These are phyloP conservation scores for Euglossa dilemma DNA, from an alignment of 1,140 invertebrate species.

Conservation along the genomic window DNA sequence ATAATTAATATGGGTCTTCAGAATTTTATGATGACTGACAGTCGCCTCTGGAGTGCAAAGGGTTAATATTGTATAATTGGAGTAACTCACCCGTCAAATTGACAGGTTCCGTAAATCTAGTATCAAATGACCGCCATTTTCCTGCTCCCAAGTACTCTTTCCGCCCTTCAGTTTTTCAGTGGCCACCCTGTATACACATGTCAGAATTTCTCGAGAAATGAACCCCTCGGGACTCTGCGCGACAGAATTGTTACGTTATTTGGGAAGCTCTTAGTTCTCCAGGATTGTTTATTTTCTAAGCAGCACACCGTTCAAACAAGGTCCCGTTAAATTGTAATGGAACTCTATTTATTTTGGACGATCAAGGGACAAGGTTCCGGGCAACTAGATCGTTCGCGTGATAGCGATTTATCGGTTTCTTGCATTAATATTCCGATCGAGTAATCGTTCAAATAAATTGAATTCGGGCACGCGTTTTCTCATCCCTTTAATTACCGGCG, in stretches of 20 bases:
- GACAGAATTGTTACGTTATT: background rate
- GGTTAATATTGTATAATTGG: no score
- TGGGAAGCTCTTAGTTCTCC: background rate
- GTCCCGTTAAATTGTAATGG: background rate
- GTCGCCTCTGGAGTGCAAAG: no score
- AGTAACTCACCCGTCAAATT: no score
- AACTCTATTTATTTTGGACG: background rate
- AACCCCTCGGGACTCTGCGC: background rate
- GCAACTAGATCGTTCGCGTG: background rate
- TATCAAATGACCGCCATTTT: no score
- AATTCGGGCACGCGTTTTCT: background rate
- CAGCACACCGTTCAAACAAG: no score
- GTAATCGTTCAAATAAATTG: background rate
- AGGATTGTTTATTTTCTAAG: background rate
- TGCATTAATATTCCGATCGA: background rate
- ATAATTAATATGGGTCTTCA: no score
- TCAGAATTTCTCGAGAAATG: background rate
- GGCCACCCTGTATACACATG: background rate
- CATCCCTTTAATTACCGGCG: background rate
- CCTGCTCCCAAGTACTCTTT: no score
- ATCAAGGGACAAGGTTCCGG: background rate
- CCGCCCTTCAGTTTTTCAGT: no score
- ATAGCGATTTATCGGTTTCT: background rate
- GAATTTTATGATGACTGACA: no score
- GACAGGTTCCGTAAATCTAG: no score